A percentile compares a stretch with the other conserved stretches of the same genome.
phyloP scores from a whole-genome alignment of 2,113 vertebrate species.

The Trichechus manatus region DNA sequence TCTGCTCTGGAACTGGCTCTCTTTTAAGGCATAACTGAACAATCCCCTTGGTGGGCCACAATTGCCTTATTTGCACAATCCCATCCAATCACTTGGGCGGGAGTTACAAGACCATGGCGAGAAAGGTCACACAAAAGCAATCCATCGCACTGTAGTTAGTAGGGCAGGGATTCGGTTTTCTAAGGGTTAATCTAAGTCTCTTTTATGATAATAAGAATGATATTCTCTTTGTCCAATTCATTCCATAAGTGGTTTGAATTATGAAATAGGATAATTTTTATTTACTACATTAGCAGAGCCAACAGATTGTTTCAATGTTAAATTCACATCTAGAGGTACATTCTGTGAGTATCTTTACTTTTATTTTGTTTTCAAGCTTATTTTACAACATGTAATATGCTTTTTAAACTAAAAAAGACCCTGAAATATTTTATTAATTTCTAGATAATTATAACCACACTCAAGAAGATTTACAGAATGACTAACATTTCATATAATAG shows the following conservation, averaged over 20 bases:
- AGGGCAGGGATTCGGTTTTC: not conserved
- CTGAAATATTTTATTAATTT: slow-evolving; percentile 35
- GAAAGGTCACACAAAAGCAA: no score
- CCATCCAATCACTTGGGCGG: no score
- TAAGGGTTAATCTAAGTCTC: not conserved
- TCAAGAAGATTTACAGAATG: not conserved
- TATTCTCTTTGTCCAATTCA: not conserved
- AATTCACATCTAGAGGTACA: slow-evolving; percentile 47
- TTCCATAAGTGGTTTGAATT: not conserved
- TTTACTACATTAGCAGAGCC: slow-evolving; percentile 23
- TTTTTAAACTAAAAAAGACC: slow-evolving; percentile 36
- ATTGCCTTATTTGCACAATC: no score
- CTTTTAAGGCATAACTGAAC: no score
- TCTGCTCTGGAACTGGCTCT: no score
- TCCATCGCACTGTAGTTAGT: not conserved
- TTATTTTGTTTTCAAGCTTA: not conserved
- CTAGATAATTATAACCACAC: not conserved
- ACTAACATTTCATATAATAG: slow-evolving; percentile 40
- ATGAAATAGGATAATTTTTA: not conserved
- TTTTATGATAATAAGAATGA: not conserved
- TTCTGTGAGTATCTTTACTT: not conserved
- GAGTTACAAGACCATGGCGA: no score
- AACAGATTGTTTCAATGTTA: not conserved
- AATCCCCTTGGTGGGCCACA: no score
- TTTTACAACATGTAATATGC: not conserved